Evolutionary conservation across 2,888 invertebrate species (phyloP), one percentile per base, ranked within the genome.

Genomic region (Pasiphila rectangulata): DNA sequence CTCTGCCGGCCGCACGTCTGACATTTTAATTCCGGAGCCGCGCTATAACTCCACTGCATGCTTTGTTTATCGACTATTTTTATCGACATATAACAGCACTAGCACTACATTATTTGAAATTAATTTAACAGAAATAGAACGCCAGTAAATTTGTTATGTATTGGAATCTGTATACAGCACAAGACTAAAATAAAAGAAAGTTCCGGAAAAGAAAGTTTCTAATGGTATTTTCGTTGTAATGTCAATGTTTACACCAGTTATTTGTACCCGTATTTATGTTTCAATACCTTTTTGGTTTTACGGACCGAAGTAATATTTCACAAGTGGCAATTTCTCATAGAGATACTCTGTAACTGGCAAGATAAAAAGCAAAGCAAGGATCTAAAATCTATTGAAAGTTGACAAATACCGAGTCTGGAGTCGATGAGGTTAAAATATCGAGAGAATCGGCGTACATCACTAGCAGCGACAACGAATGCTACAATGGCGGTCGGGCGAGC

Each of bases 401-500:
- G 15, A 44, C 27, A 46, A 37, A 29, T 30, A 56, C 36, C 36
- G 32, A 15, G 25, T 23, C 23, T 27, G 25, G 38, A 57, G 46
- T 58, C 46, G 45, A 53, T 54, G 45, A 53, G 59, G 64, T 59
- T 69, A 72, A 73, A 76, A 72, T 71, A 78, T 84, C 82, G 82
- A 80, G 64, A 71, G 62, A 64, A 69, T 64, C 63, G 66, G 67
- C 61, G 76, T 67, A 83, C 88, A 83, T 79, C 88, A 85, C 88
- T 88, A 88, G 79, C 72, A 71, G 78, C 76, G 72, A 82, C 77
- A 71, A 73, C 81, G 78, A 87, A 81, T 76, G 87, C 83, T 85
- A 85, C 86, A 87, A 88, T 88, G 88, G 88, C 88, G 87, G 87
- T 86, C 87, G 86, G 86, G 79, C 87, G 80, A 85, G 84, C 86